phyloP scores from a whole-genome alignment of 2,113 vertebrate genomes.

The Campylorhamphus procurvoides region DNA sequence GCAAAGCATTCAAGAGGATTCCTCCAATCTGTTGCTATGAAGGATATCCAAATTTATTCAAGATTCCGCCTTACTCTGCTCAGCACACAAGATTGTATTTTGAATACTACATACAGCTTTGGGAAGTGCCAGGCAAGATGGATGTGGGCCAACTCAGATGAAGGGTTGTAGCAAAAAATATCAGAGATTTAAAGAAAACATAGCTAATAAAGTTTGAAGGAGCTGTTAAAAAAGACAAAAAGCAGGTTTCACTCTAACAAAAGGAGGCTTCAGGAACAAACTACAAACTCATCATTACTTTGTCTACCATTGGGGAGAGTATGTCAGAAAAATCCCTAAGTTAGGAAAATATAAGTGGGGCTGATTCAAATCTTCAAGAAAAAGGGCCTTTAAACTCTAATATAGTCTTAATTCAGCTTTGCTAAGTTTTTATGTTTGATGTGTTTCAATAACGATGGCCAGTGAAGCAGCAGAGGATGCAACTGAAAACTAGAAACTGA shows the following conservation, averaged over 20 bases:
- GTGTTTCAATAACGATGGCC: neutral
- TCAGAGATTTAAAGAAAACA: neutral
- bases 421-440: neutral
- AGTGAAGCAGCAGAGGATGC: neutral
- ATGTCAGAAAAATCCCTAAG: neutral
- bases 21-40: neutral
- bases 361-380: neutral
- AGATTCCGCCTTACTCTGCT: neutral
- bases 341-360: neutral
- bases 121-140: neutral
- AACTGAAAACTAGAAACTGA: neutral
- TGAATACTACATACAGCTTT: neutral
- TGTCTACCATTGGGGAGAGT: neutral
- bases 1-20: neutral
- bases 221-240: neutral
- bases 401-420: neutral
- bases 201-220: neutral
- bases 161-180: neutral
- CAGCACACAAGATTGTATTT: neutral
- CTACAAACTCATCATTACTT: neutral
- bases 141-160: neutral
- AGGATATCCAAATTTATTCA: neutral
- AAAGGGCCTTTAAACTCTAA: neutral
- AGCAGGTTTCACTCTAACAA: neutral
- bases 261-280: neutral